A percentile compares a stretch with the other conserved stretches of the same genome.
Conservation (phyloP, 2,888 invertebrate genomes). For the Rhyacophila evoluta region DNA sequence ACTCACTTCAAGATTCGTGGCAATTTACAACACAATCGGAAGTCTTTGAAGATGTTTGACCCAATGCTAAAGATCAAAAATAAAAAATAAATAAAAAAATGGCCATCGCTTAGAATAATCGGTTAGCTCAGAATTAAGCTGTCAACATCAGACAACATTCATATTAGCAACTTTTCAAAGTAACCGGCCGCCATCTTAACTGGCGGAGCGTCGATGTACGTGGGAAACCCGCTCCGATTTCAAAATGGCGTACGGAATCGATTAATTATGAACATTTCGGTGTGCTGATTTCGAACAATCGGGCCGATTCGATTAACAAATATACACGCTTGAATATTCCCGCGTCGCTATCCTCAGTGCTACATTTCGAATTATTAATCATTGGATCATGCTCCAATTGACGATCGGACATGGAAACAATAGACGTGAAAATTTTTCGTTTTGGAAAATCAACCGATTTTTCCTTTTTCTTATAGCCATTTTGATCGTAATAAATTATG, state of each 20-base stretch:
- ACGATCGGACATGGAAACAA: constrained; percentile 12
- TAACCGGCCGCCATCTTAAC: constrained; percentile 36
- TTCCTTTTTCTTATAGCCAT: not conserved
- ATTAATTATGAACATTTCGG: constrained; percentile 40
- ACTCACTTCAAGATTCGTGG: too few relatives aligned
- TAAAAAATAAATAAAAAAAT: not conserved
- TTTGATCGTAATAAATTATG: too few relatives aligned
- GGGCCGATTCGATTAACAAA: constrained; percentile 30
- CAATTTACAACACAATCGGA: not conserved
- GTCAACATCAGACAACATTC: not conserved
- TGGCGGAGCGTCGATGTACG: constrained; percentile 29
- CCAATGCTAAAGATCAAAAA: not conserved
- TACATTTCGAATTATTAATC: constrained; percentile 20
- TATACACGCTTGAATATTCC: constrained; percentile 35
- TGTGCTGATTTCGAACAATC: constrained; percentile 38
- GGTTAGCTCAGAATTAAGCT: constrained; percentile 3
- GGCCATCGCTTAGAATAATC: not conserved
- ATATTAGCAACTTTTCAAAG: constrained; percentile 17
- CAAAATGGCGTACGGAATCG: constrained; percentile 43
- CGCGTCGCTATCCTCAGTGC: constrained; percentile 27
- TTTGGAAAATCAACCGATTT: not conserved
- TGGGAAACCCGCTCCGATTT: constrained; percentile 40
- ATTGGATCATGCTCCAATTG: constrained; percentile 15
- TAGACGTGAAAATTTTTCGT: not conserved
- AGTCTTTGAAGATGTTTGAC: constrained; percentile 1